Percentiles rank a stretch among this genome's conserved stretches.
Evolutionary conservation across 1,140 invertebrate species (phyloP).

Genomic region (Drosophila erecta): DNA sequence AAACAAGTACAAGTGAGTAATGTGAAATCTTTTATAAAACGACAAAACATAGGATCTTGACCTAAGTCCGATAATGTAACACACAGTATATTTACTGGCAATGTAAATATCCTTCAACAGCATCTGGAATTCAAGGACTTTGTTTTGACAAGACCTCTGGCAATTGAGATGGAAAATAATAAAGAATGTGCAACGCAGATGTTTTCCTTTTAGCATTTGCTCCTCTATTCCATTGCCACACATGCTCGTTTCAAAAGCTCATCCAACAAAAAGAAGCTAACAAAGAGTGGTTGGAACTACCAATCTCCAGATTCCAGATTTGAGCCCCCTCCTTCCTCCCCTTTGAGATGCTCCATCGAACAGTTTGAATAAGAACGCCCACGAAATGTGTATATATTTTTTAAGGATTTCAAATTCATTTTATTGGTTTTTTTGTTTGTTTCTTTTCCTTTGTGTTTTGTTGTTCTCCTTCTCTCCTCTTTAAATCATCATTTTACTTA

Average conservation of each 20-base stretch:
- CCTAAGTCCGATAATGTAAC: background rate
- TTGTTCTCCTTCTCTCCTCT: constrained; percentile 53
- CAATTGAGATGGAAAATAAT: constrained; percentile 4
- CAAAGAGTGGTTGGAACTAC: background rate
- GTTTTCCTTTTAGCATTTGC: constrained; percentile 15
- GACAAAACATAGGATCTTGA: background rate
- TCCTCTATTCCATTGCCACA: constrained; percentile 1
- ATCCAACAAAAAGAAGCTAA: constrained; percentile 4
- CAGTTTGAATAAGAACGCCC: constrained; percentile 40
- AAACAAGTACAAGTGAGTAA: no score
- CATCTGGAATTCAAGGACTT: constrained; percentile 2
- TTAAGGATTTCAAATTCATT: constrained; percentile 83
- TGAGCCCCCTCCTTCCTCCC: background rate
- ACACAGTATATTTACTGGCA: background rate
- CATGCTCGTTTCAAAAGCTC: background rate
- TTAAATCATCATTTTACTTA: constrained; percentile 55
- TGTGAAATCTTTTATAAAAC: no score
- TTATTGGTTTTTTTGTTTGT: constrained; percentile 76
- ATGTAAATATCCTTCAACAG: background rate
- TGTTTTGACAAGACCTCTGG: background rate
- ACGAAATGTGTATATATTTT: constrained; percentile 66
- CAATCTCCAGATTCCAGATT: background rate
- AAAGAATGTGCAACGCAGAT: constrained; percentile 30
- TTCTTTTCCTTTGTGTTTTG: constrained; percentile 61
- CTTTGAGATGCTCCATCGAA: background rate